A percentile compares a stretch with the other conserved stretches of the same genome.
These are phyloP conservation scores for Sycophila texana DNA, from an alignment of 2,888 invertebrate genomes.

Conservation along the genomic window DNA sequence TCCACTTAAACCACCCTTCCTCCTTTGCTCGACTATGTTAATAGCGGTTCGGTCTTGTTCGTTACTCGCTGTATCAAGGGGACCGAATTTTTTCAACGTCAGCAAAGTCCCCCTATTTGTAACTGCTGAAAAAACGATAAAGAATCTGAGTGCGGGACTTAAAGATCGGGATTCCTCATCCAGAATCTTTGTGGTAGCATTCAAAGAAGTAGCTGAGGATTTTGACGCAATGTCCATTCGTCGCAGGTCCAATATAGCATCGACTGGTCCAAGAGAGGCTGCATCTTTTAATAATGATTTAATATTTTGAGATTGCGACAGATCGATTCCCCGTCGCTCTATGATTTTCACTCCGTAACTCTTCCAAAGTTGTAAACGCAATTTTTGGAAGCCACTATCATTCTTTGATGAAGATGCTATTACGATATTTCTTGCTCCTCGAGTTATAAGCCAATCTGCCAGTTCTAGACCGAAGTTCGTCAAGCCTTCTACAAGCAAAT, in stretches of 20 bases:
- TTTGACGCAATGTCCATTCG: conserved; percentile 16
- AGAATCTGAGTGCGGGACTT: conserved; percentile 44
- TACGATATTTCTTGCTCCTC: conserved; percentile 57
- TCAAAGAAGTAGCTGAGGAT: neutral
- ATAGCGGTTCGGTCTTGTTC: conserved; percentile 44
- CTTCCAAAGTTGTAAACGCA: conserved; percentile 51
- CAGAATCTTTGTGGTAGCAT: conserved; percentile 47
- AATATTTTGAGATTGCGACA: conserved; percentile 47
- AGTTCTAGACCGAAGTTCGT: conserved; percentile 77
- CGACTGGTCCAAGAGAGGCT: conserved; percentile 44
- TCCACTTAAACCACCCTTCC: conserved; percentile 48
- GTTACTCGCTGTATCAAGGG: neutral
- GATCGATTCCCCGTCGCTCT: conserved; percentile 45
- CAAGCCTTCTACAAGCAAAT: conserved; percentile 85
- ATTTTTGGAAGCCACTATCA: conserved; percentile 40
- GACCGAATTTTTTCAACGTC: neutral
- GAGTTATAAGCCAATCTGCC: conserved; percentile 55
- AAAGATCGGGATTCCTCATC: conserved; percentile 52
- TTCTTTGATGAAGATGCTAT: conserved; percentile 44
- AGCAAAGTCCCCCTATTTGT: conserved; percentile 5
- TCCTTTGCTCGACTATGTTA: conserved; percentile 46
- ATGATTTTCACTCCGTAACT: conserved; percentile 50
- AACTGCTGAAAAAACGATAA: conserved; percentile 51
- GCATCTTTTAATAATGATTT: conserved; percentile 54
- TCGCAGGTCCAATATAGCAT: conserved; percentile 57